Evolutionary conservation across 2,797 vertebrate genomes (phyloP).

Genomic region (Muscicapa striata): DNA sequence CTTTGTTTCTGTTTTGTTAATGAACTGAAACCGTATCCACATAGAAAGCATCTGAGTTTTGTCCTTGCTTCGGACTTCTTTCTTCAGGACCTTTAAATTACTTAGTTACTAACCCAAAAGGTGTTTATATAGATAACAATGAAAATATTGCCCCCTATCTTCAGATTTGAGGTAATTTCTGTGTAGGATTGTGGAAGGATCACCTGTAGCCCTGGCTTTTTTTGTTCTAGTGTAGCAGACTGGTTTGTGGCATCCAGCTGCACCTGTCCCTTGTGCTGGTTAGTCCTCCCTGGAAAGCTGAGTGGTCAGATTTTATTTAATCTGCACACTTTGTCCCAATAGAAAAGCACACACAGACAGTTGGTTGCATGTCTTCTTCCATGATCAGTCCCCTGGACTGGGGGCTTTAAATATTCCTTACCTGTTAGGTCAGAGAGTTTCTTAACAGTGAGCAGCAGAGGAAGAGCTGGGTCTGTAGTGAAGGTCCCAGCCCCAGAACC

Average conservation of each 20-base stretch:
- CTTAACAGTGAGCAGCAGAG: neutral
- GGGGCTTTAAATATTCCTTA: neutral
- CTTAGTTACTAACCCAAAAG: neutral
- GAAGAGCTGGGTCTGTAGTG: neutral
- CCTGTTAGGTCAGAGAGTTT: neutral
- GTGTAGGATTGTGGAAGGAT: neutral
- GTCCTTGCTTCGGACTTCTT: neutral
- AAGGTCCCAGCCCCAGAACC: neutral
- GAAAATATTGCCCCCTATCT: neutral
- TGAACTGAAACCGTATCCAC: neutral
- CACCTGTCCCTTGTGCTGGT: neutral
- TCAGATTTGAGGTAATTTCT: neutral
- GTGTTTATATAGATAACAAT: neutral
- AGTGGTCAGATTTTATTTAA: neutral
- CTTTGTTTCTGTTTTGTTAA: neutral
- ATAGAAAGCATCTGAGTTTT: neutral
- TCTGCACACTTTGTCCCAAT: neutral
- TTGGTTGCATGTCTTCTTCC: neutral
- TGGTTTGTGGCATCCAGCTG: neutral
- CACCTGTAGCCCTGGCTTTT: neutral
- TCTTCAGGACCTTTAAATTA: neutral
- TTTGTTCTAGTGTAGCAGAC: neutral
- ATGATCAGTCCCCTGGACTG: neutral
- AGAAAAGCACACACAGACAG: neutral
- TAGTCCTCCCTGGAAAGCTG: neutral